Base-by-base conservation (phyloP, 2,113 vertebrate genomes). In the Chaetodon auriga region DNA sequence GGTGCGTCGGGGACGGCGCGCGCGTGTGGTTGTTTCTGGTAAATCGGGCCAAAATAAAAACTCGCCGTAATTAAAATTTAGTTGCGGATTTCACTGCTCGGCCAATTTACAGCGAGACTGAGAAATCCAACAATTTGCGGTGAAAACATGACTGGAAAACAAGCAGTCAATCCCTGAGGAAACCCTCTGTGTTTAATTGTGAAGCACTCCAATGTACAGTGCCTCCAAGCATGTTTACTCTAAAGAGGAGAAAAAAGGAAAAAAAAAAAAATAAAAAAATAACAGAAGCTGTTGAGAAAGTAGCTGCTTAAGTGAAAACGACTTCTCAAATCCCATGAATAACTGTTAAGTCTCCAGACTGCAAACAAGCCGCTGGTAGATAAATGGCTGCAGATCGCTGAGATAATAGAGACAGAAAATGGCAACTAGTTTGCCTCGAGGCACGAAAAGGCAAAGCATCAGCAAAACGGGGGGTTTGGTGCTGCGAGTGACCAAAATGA, bases 261-360 rank as follows among this genome's bases (percentile, higher is more conserved):
- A 16, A 70, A 49, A 13, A 46, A 45, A 18, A 65, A 43, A 35
- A 72, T 66, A 49, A 13, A 46, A 45, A 18, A 65, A 43, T 25
- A 72, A 63, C 16, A 66, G 15, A 78, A 36, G 43, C 65, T 78
- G 82, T 16, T 86, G 85, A 89, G 82, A 85, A 89, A 91, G 92
- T 76, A 82, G 87, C 78, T 81, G 68, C 82, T 83, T 85, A 88
- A 90, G 79, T 90, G 84, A 89, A 85, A 88, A 85, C 55, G 78
- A 93, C 90, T 88, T 83, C 43, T 81, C 68, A 83, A 87, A 90
- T 92, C 74, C 61, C 68, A 73, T 88, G 87, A 91, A 93, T 90
- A 87, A 92, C 55, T 69, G 77, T 85, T 85, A 71, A 71, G 86
- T 82, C 86, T 90, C 81, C 76, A 71, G 68, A 75, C 87, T 77